Evolutionary conservation across 2,888 invertebrate genomes (phyloP), one percentile per base, ranked within the genome.

Genomic region (Hylaea fasciaria): DNA sequence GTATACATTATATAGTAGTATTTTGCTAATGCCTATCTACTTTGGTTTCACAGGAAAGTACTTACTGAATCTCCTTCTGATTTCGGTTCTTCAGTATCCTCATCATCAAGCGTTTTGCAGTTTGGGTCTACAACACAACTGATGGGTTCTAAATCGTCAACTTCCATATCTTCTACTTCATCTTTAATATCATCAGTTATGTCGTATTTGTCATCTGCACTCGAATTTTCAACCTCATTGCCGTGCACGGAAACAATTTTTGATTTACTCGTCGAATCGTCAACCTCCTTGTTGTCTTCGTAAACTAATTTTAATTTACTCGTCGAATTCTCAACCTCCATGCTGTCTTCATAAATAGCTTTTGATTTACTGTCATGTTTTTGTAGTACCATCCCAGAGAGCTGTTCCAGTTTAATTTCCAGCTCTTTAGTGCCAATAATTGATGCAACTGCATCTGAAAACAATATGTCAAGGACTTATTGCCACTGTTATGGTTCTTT

Each of bases 391-490:
- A 8, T 0, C 40, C 4, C 13, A 8, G 22, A n/a, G 4, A 44
- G 44, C 11, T 2, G 22, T 22, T 52, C 48, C 4, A 50, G 29
- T 39, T 58, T 46, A 17, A 46, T 48, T 7, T 55, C 52, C 29
- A 55, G 12, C 13, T 71, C 68, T 69, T 80, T 75, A 0, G 85
- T 83, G 8, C 90, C 91, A 47, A 90, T 89, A 56, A 91, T 89
- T 29, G 90, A 87, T 1, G 91, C 90, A 39, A 91, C 88, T 10
- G 91, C 91, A 75, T 88, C 90, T 87, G 68, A 13, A 66, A 54
- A 39, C 56, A 35, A 22, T 48, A 16, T 8, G 10, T 17, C n/a
- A 28, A 22, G 0, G 2, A 2, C 14, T 8, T 10, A 28, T 22
- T 44, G 2, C 10, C 35, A 35, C 9, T 9, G 9, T 11, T 11